phyloP scores from a whole-genome alignment of 64 coral and sea anemone species.

The Pocillopora verrucosa region DNA sequence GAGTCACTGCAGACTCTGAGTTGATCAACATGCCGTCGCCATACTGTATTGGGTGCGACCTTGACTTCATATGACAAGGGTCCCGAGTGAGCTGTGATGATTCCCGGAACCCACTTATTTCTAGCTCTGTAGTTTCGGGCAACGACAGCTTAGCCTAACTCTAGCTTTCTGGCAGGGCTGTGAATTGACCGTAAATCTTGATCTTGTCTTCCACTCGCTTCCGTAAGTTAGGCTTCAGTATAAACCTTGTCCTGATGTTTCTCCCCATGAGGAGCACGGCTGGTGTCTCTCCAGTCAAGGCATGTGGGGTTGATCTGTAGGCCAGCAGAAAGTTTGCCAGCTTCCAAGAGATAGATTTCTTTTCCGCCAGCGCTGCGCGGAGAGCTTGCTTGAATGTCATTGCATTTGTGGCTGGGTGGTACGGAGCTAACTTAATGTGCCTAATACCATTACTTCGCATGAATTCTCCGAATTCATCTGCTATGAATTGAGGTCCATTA shows the following conservation, averaged over 20 bases:
- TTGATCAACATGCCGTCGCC: too few species aligned
- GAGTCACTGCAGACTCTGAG: too few species aligned
- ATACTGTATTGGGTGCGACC: too few species aligned
- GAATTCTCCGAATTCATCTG: slow-evolving; percentile 39
- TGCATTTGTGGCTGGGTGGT: slow-evolving; percentile 34
- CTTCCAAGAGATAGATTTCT: neutral
- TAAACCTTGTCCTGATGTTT: slow-evolving; percentile 29
- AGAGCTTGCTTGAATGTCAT: too few species aligned
- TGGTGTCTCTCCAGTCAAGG: too few species aligned
- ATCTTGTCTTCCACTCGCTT: slow-evolving; percentile 28
- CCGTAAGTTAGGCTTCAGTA: slow-evolving; percentile 48
- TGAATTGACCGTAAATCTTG: slow-evolving; percentile 1
- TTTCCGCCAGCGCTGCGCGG: neutral
- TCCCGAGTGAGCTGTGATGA: slow-evolving; percentile 34
- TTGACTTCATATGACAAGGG: slow-evolving; percentile 42
- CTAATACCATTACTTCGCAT: too few species aligned
- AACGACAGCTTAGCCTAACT: too few species aligned
- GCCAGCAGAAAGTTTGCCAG: slow-evolving; percentile 23
- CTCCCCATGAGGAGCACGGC: slow-evolving; percentile 29
- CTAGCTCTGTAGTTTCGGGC: too few species aligned
- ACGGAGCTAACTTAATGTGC: slow-evolving; percentile 28
- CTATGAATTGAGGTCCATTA: slow-evolving; percentile 51
- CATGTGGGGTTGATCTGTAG: slow-evolving; percentile 35
- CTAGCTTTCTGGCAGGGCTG: slow-evolving; percentile 17
- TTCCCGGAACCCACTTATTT: slow-evolving; percentile 29